These are phyloP conservation scores for Smittia aterrima DNA, from an alignment of 2,888 invertebrate genomes.

Conservation along the genomic window DNA sequence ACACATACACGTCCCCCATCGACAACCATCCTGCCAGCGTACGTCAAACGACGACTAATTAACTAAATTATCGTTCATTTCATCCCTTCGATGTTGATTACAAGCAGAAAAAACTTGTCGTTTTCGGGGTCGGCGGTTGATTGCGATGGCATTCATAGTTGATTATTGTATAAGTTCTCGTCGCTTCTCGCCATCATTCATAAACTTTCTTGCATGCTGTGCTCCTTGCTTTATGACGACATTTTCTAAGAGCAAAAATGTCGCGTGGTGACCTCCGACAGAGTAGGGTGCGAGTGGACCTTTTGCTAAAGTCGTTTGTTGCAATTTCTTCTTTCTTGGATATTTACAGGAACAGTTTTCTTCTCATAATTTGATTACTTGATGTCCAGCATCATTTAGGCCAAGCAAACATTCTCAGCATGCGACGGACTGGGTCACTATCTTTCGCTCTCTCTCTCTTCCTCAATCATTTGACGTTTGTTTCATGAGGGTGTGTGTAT, in stretches of 20 bases:
- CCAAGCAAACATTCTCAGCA: background rate
- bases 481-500: background rate
- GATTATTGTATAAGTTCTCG: conserved; percentile 1
- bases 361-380: conserved; percentile 8
- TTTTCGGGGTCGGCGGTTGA: conserved; percentile 36
- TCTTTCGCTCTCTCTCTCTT: background rate
- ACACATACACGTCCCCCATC: background rate
- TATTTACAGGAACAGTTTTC: conserved; percentile 13
- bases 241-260: background rate
- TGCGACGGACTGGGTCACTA: background rate
- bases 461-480: background rate
- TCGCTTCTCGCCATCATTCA: background rate
- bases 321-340: background rate
- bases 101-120: conserved; percentile 2
- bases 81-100: background rate
- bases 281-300: background rate
- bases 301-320: too few relatives aligned
- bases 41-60: conserved; percentile 32
- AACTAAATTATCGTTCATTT: conserved; percentile 34
- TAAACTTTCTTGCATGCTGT: conserved; percentile 22
- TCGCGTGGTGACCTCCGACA: background rate
- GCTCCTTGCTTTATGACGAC: background rate
- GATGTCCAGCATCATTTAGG: conserved; percentile 36
- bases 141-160: conserved; percentile 34
- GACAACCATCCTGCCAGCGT: background rate